phyloP scores from a whole-genome alignment of 2,888 invertebrate species.

The Nemotelus pantherinus region DNA sequence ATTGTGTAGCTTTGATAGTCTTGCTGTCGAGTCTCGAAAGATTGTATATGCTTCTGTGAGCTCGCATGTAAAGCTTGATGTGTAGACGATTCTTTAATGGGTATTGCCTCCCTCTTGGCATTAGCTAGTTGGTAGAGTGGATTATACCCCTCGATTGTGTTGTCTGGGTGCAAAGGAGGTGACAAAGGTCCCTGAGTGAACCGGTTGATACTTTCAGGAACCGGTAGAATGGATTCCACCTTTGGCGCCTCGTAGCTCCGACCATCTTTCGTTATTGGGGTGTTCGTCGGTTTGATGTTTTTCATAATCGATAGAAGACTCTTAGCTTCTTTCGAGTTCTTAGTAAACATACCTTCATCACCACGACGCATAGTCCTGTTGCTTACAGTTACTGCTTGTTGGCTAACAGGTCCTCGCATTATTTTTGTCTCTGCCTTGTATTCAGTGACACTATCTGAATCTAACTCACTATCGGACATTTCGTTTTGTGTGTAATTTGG shows the following conservation, averaged over 20 bases:
- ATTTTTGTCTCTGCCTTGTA: slow-evolving; percentile 76
- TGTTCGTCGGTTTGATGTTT: slow-evolving; percentile 62
- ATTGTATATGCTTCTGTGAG: neutral
- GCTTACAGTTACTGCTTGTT: slow-evolving; percentile 73
- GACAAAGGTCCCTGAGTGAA: slow-evolving; percentile 22
- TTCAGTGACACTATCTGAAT: slow-evolving; percentile 67
- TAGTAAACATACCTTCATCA: slow-evolving; percentile 64
- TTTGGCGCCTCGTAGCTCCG: slow-evolving; percentile 61
- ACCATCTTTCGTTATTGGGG: slow-evolving; percentile 55
- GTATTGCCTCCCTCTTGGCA: neutral
- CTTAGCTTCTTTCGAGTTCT: slow-evolving; percentile 67
- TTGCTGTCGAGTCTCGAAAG: neutral
- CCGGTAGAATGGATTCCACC: slow-evolving; percentile 58
- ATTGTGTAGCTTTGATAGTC: neutral
- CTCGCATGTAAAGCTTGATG: neutral
- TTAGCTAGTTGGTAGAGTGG: slow-evolving; percentile 42
- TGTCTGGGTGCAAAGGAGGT: slow-evolving; percentile 24
- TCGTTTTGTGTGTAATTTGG: slow-evolving; percentile 54
- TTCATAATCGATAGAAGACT: slow-evolving; percentile 69
- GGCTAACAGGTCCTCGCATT: slow-evolving; percentile 79
- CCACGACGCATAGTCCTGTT: slow-evolving; percentile 59
- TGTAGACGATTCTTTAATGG: neutral
- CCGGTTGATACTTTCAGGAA: slow-evolving; percentile 7
- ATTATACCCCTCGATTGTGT: slow-evolving; percentile 29
- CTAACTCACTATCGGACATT: slow-evolving; percentile 58